Conservation (phyloP, 2,113 vertebrate genomes). For the Athene cunicularia region DNA sequence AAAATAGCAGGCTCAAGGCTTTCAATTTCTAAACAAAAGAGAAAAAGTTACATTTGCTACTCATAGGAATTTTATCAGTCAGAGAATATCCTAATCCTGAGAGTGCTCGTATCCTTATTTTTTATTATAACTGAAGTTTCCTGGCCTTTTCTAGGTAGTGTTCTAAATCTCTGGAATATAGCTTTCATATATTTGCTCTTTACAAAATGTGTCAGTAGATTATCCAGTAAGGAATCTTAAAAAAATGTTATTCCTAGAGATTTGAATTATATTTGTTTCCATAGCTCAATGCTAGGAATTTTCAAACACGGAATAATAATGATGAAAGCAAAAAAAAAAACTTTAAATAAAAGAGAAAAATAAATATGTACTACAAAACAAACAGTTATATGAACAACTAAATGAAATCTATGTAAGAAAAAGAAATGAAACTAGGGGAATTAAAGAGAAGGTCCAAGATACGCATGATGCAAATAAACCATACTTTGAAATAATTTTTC, state of each 20-base stretch:
- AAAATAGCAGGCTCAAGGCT: neutral
- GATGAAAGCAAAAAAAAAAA: neutral
- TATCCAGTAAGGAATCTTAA: neutral
- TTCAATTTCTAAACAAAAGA: neutral
- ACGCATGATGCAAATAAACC: neutral
- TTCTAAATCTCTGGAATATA: neutral
- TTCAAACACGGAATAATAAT: neutral
- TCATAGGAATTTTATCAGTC: neutral
- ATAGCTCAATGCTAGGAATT: neutral
- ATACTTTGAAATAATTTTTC: neutral
- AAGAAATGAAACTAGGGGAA: neutral
- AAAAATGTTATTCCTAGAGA: neutral
- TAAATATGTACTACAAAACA: neutral
- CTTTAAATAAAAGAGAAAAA: neutral
- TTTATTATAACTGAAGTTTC: neutral
- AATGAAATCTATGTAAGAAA: neutral
- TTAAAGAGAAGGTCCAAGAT: neutral
- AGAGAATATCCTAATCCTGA: neutral
- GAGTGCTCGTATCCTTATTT: neutral
- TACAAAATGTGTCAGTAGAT: neutral
- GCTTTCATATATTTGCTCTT: neutral
- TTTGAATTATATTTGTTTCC: neutral
- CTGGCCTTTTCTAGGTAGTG: neutral
- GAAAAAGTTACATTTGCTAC: neutral
- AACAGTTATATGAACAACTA: neutral